Evolutionary conservation across 2,113 vertebrate genomes (phyloP).

Genomic region (Elaphurus davidianus): DNA sequence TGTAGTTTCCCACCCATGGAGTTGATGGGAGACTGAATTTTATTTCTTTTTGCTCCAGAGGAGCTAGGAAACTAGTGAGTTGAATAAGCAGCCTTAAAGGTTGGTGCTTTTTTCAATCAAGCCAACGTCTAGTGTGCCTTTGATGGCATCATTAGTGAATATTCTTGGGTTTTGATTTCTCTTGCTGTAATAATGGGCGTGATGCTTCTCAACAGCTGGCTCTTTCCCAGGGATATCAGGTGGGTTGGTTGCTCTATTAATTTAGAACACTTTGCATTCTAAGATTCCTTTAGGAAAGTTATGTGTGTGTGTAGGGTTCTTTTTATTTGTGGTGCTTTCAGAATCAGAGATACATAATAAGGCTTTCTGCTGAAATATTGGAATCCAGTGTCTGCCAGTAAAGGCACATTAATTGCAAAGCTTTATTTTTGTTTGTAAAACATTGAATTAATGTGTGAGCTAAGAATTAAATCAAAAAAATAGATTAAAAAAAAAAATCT

Average conservation of each 20-base stretch:
- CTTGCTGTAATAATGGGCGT: neutral
- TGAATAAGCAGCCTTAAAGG: neutral
- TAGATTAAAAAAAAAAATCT: neutral
- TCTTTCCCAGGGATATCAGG: neutral
- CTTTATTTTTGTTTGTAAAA: constrained; percentile 53
- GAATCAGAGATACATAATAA: constrained; percentile 1
- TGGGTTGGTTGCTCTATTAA: constrained; percentile 11
- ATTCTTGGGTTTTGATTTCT: neutral
- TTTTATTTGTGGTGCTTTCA: constrained; percentile 46
- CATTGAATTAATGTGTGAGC: constrained; percentile 44
- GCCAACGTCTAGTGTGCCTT: neutral
- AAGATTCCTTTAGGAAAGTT: constrained; percentile 1
- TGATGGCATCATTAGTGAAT: neutral
- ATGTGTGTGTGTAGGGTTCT: neutral
- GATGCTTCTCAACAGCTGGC: neutral
- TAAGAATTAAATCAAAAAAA: constrained; percentile 38
- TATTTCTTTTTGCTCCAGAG: neutral
- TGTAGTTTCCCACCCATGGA: neutral
- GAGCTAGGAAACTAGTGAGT: neutral
- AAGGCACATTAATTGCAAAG: constrained; percentile 24
- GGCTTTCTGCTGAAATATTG: neutral
- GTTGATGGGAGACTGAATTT: neutral
- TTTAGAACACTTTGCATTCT: constrained; percentile 1
- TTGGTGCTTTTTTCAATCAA: neutral
- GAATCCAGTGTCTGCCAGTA: constrained; percentile 7